phyloP scores from a whole-genome alignment of 2,113 vertebrate species.

The Podarcis raffonei region DNA sequence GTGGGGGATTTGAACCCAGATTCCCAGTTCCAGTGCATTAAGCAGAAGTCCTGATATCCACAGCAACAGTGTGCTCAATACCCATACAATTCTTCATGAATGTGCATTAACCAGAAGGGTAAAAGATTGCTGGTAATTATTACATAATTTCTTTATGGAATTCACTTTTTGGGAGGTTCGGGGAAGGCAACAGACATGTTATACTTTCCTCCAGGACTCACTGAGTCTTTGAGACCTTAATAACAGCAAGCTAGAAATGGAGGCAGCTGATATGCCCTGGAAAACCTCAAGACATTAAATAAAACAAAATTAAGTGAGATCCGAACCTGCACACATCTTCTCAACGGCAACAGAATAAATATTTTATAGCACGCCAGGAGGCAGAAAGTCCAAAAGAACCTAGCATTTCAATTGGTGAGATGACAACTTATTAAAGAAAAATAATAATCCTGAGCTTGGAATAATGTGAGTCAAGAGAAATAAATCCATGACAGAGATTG shows the following conservation, averaged over 20 bases:
- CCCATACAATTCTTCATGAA: background rate
- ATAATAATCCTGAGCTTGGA: background rate
- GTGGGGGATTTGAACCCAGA: background rate
- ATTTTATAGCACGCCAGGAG: slow-evolving; percentile 27
- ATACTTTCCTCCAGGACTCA: background rate
- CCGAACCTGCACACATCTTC: slow-evolving; percentile 16
- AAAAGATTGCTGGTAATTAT: background rate
- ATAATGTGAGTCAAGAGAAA: slow-evolving; percentile 26
- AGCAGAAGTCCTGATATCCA: background rate
- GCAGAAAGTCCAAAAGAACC: background rate
- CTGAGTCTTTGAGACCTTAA: background rate
- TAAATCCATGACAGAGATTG: background rate
- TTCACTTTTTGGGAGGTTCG: background rate
- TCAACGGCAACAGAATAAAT: slow-evolving; percentile 27
- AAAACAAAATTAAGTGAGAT: slow-evolving; percentile 2
- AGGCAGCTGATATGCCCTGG: slow-evolving; percentile 9
- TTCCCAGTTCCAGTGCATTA: no score
- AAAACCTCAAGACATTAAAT: slow-evolving; percentile 16
- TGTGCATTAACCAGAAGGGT: background rate
- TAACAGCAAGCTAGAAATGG: slow-evolving; percentile 15
- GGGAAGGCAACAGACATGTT: background rate
- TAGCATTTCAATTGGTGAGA: slow-evolving; percentile 6
- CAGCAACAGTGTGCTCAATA: background rate
- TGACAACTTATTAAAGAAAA: background rate
- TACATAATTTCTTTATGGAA: background rate